These are phyloP conservation scores for Ditula angustiorana DNA, from an alignment of 2,888 invertebrate species.

Conservation along the genomic window DNA sequence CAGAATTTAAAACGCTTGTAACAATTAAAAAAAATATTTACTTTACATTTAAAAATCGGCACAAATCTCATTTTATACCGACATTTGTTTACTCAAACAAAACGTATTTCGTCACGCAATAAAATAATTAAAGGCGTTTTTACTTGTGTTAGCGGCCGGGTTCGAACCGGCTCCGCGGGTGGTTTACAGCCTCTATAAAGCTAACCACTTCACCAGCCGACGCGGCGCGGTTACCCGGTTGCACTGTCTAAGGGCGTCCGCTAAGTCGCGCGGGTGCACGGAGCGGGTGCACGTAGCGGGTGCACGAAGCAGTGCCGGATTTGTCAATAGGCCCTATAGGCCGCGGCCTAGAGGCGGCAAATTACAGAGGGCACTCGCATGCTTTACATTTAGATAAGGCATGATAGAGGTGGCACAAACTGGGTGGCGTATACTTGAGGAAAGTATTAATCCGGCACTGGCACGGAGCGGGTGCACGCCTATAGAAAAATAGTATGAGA, in stretches of 20 bases:
- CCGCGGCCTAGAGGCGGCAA: too few relatives aligned
- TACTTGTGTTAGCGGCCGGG: conserved; percentile 32
- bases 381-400: too few relatives aligned
- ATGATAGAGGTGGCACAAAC: too few relatives aligned
- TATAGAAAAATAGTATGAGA: too few relatives aligned
- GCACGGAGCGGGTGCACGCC: too few relatives aligned
- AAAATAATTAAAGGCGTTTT: conserved; percentile 39
- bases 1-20: not conserved
- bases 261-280: too few relatives aligned
- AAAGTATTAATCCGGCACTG: too few relatives aligned
- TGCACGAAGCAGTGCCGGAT: too few relatives aligned
- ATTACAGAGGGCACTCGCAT: too few relatives aligned
- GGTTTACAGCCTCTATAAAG: conserved; percentile 36
- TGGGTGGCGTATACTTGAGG: too few relatives aligned
- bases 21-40: not conserved
- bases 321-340: too few relatives aligned
- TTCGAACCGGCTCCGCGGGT: conserved; percentile 32
- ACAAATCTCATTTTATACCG: not conserved
- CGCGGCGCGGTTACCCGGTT: conserved; percentile 17
- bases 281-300: too few relatives aligned
- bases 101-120: conserved; percentile 32
- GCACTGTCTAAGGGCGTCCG: conserved; percentile 30
- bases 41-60: not conserved
- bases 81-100: not conserved
- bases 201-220: conserved; percentile 37